Conservation (phyloP, 1,140 invertebrate genomes). For the Dinothrombium tinctorium region DNA sequence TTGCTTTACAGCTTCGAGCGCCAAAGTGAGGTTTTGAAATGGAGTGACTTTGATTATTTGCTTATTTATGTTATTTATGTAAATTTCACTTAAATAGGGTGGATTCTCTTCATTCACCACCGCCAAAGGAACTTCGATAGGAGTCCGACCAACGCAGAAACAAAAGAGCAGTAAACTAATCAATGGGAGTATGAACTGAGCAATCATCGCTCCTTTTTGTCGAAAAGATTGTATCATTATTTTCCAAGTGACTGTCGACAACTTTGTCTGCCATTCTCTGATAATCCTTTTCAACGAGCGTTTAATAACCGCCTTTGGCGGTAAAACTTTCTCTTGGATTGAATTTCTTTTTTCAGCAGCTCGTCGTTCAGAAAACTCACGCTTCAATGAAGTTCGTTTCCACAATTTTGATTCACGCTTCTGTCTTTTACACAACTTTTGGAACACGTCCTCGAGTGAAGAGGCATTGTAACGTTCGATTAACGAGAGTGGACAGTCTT, state of each 20-base stretch:
- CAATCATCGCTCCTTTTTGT: background rate
- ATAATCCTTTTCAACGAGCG: background rate
- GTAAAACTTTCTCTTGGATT: background rate
- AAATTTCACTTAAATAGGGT: background rate
- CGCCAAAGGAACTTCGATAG: slow-evolving; percentile 49
- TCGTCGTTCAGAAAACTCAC: background rate
- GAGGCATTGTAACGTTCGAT: slow-evolving; percentile 54
- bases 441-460: slow-evolving; percentile 66
- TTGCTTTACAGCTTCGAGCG: slow-evolving; percentile 9
- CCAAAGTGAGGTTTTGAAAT: background rate
- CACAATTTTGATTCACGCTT: slow-evolving; percentile 4
- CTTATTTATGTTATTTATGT: slow-evolving; percentile 2
- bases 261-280: background rate
- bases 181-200: slow-evolving; percentile 45
- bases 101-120: slow-evolving; percentile 32
- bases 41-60: background rate
- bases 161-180: slow-evolving; percentile 85
- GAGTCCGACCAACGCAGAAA: slow-evolving; percentile 67
- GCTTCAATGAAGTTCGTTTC: slow-evolving; percentile 1
- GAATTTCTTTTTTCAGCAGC: background rate
- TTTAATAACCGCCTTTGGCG: background rate
- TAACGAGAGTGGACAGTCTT: slow-evolving; percentile 62
- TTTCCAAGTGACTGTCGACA: background rate
- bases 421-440: slow-evolving; percentile 42
- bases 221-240: slow-evolving; percentile 3